These are phyloP conservation scores for Aphaenogaster ashmeadi DNA, from an alignment of 1,140 invertebrate genomes.

Conservation along the genomic window DNA sequence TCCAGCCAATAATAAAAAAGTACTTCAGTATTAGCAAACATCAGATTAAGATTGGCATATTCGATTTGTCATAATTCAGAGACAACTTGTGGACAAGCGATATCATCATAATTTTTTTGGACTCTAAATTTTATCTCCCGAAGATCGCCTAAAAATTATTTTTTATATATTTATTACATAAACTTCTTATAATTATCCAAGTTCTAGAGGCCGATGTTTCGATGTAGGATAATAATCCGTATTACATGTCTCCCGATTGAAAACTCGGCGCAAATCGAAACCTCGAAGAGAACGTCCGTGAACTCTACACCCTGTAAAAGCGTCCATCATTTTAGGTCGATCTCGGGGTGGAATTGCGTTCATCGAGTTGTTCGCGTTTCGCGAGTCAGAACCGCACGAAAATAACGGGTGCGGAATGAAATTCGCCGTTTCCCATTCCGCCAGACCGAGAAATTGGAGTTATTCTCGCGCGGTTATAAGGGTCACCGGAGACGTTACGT, in stretches of 20 bases:
- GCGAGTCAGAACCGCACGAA: background rate
- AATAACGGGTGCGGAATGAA: slow-evolving; percentile 1
- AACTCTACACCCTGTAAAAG: background rate
- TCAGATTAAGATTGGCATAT: no score
- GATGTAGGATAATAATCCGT: background rate
- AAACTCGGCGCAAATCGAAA: background rate
- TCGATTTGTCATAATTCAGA: background rate
- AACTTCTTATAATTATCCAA: background rate
- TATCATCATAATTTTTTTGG: background rate
- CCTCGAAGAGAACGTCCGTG: background rate
- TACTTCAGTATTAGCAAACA: background rate
- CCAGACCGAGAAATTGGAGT: slow-evolving; percentile 24
- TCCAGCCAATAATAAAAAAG: background rate
- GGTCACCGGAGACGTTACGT: slow-evolving; percentile 11
- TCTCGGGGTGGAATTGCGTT: background rate
- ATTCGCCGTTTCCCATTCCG: background rate
- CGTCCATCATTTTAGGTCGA: background rate
- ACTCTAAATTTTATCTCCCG: background rate
- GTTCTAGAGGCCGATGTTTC: background rate
- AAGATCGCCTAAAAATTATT: background rate
- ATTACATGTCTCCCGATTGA: no score
- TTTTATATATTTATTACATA: background rate
- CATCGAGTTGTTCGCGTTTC: slow-evolving; percentile 7
- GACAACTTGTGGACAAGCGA: background rate
- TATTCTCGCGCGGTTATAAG: slow-evolving; percentile 27